A percentile compares a stretch with the other conserved stretches of the same genome.
Evolutionary conservation across 2,888 invertebrate species (phyloP).

Genomic region (Nomada fabriciana): DNA sequence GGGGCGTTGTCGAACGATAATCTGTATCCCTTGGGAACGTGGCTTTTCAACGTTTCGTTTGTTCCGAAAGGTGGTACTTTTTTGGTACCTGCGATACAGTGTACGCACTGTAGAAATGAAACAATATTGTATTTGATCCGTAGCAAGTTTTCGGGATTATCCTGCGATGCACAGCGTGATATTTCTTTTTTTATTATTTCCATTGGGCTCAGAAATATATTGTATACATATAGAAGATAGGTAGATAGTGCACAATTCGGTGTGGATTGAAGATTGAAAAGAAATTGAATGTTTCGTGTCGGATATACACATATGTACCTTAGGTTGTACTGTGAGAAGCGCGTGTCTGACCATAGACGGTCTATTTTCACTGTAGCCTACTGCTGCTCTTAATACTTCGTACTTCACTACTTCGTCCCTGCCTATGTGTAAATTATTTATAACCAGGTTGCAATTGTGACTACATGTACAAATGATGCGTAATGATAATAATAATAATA

Average conservation of each 20-base stretch:
- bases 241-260: too few species aligned
- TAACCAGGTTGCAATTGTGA: too few species aligned
- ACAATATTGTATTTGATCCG: background rate
- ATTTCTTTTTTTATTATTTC: too few species aligned
- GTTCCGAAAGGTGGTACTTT: background rate
- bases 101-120: background rate
- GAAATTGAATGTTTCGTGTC: background rate
- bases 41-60: background rate
- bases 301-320: background rate
- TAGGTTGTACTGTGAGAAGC: background rate
- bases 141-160: too few species aligned
- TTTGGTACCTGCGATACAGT: background rate
- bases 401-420: background rate
- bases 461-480: too few species aligned
- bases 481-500: too few species aligned
- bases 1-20: background rate
- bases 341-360: slow-evolving; percentile 1
- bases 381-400: too few species aligned
- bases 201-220: too few species aligned
- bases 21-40: background rate
- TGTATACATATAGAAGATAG: too few species aligned
- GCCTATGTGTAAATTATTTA: too few species aligned
- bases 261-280: too few species aligned
- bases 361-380: background rate
- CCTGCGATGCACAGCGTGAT: too few species aligned